phyloP scores from a whole-genome alignment of 2,113 vertebrate genomes.

The Cebidichthys violaceus region DNA sequence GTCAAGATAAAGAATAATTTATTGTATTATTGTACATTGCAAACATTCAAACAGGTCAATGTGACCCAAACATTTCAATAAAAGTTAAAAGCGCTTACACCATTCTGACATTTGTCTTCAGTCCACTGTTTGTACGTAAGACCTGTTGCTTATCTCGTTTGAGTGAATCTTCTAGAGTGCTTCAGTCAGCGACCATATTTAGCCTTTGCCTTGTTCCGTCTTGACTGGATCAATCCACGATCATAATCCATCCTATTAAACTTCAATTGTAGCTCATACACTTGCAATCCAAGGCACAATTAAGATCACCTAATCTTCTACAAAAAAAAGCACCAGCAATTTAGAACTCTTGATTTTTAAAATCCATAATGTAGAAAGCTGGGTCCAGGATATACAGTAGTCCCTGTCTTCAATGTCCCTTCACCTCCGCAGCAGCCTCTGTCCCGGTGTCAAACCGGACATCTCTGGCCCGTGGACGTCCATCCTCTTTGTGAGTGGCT shows the following conservation, averaged over 20 bases:
- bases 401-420: not conserved
- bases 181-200: slow-evolving; percentile 31
- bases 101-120: slow-evolving; percentile 16
- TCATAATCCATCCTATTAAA: not conserved
- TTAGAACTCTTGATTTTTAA: not conserved
- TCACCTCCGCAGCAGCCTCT: slow-evolving; percentile 27
- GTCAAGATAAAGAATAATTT: slow-evolving; percentile 51
- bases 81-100: slow-evolving; percentile 58
- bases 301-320: not conserved
- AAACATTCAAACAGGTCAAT: slow-evolving; percentile 53
- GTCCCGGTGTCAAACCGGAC: slow-evolving; percentile 12
- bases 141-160: not conserved
- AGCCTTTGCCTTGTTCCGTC: not conserved
- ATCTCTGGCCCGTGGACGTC: not conserved
- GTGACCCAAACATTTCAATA: slow-evolving; percentile 55
- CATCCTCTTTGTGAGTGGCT: slow-evolving; percentile 7
- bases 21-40: slow-evolving; percentile 54
- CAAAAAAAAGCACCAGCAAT: slow-evolving; percentile 17
- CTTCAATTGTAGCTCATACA: not conserved
- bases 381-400: not conserved
- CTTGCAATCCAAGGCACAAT: not conserved
- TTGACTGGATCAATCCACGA: not conserved
- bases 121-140: not conserved
- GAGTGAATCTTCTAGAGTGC: slow-evolving; percentile 50
- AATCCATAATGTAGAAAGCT: not conserved